Conservation (phyloP, 92 coral and sea anemone species). For the Hydrozoanthus gracilis region DNA sequence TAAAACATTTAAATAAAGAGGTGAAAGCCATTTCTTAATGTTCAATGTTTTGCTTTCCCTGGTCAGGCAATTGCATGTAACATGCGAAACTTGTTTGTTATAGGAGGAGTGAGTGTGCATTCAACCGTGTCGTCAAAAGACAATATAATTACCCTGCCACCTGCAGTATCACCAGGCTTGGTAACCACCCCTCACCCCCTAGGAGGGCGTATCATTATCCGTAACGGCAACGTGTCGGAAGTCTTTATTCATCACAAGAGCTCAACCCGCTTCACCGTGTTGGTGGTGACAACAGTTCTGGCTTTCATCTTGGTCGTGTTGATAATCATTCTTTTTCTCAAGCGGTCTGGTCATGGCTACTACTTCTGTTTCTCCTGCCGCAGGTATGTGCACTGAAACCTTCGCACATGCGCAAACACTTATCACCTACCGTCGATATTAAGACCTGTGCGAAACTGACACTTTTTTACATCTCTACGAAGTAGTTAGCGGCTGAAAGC, state of each 20-base stretch:
- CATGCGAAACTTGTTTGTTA: not conserved
- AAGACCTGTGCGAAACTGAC: no score
- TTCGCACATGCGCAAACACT: not conserved
- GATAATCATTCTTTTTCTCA: slow-evolving; percentile 73
- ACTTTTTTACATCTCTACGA: no score
- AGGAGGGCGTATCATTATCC: slow-evolving; percentile 8
- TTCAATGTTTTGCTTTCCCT: not conserved
- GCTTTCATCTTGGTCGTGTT: slow-evolving; percentile 79
- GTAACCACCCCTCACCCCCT: slow-evolving; percentile 24
- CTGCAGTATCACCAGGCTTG: slow-evolving; percentile 13
- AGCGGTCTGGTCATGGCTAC: slow-evolving; percentile 79
- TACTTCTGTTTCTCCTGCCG: slow-evolving; percentile 76
- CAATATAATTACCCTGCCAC: not conserved
- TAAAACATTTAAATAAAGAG: not conserved
- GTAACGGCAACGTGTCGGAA: slow-evolving; percentile 35
- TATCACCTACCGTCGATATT: no score
- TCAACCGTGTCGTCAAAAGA: slow-evolving; percentile 39
- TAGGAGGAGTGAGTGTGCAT: slow-evolving; percentile 36
- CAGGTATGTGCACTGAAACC: slow-evolving; percentile 30
- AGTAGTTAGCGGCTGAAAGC: no score
- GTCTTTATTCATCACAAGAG: slow-evolving; percentile 38
- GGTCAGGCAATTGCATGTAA: not conserved
- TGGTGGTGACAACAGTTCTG: slow-evolving; percentile 74
- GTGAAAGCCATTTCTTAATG: not conserved
- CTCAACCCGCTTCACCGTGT: slow-evolving; percentile 63